These are phyloP conservation scores for Odontomachus brunneus DNA, from an alignment of 1,140 invertebrate genomes.

Conservation along the genomic window DNA sequence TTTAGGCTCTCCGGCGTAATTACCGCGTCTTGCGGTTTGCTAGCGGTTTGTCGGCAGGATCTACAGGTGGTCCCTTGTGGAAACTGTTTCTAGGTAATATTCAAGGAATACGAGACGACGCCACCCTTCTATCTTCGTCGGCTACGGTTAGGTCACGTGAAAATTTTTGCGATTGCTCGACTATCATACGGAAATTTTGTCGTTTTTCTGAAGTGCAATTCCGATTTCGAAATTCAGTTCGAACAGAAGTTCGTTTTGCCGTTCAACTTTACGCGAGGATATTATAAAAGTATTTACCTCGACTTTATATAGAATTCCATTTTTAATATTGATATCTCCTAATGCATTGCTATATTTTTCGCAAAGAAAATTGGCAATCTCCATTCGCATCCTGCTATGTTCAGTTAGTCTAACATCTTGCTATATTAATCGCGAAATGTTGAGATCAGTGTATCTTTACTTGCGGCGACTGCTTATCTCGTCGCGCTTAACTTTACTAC, in stretches of 20 bases:
- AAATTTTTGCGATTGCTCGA: slow-evolving; percentile 27
- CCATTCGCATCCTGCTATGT: too few relatives aligned
- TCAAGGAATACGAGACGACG: slow-evolving; percentile 51
- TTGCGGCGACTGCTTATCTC: not conserved
- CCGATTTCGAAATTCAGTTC: too few relatives aligned
- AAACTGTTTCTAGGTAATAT: slow-evolving; percentile 51
- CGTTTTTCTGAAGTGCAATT: slow-evolving; percentile 17
- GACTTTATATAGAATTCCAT: too few relatives aligned
- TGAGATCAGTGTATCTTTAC: not conserved
- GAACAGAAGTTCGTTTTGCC: too few relatives aligned
- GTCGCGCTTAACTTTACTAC: slow-evolving; percentile 11
- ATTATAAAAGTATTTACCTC: too few relatives aligned
- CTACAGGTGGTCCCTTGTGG: slow-evolving; percentile 77
- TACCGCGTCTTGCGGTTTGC: slow-evolving; percentile 79
- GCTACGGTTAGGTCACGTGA: slow-evolving; percentile 24
- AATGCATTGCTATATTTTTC: too few relatives aligned
- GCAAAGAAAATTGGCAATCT: too few relatives aligned
- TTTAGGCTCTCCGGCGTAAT: slow-evolving; percentile 75
- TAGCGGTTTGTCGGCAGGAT: slow-evolving; percentile 73
- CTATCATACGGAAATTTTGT: not conserved
- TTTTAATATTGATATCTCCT: too few relatives aligned
- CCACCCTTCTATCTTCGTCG: slow-evolving; percentile 39
- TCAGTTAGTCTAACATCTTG: too few relatives aligned
- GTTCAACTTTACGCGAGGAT: too few relatives aligned
- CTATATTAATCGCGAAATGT: not conserved